phyloP scores from a whole-genome alignment of 1,140 invertebrate species.

The Drosophila cardini region DNA sequence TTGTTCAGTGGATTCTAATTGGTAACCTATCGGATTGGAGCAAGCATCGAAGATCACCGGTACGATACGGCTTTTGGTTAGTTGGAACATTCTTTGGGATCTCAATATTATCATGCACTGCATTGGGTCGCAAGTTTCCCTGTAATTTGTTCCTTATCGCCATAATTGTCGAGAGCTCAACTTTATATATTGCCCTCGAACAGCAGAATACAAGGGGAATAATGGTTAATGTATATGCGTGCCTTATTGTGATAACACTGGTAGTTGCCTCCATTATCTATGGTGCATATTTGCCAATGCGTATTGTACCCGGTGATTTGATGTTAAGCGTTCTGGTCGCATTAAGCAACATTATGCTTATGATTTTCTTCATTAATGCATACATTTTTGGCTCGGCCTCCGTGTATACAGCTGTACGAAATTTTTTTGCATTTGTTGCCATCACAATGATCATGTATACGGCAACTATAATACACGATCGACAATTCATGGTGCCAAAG shows the following conservation, averaged over 20 bases:
- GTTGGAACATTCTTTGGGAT: slow-evolving; percentile 52
- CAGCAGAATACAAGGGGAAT: slow-evolving; percentile 38
- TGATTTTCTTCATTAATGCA: slow-evolving; percentile 56
- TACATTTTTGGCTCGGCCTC: neutral
- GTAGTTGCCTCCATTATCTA: slow-evolving; percentile 49
- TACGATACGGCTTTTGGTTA: slow-evolving; percentile 60
- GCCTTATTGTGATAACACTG: slow-evolving; percentile 43
- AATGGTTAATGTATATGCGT: slow-evolving; percentile 57
- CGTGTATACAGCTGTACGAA: slow-evolving; percentile 33
- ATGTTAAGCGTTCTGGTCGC: slow-evolving; percentile 57
- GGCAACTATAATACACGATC: slow-evolving; percentile 71
- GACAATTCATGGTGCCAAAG: slow-evolving; percentile 69
- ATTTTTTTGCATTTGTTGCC: slow-evolving; percentile 55
- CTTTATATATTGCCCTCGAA: slow-evolving; percentile 61
- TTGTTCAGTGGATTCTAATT: slow-evolving; percentile 51
- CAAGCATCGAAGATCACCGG: neutral
- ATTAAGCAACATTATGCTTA: slow-evolving; percentile 48
- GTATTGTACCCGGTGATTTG: slow-evolving; percentile 62
- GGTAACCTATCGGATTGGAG: neutral
- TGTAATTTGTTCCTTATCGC: slow-evolving; percentile 40
- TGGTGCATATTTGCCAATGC: slow-evolving; percentile 71
- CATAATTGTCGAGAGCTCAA: slow-evolving; percentile 60
- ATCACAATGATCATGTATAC: slow-evolving; percentile 65
- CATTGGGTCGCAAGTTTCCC: slow-evolving; percentile 52
- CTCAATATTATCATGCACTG: slow-evolving; percentile 52